phyloP scores from a whole-genome alignment of 2,113 vertebrate genomes.

The Gambusia affinis region DNA sequence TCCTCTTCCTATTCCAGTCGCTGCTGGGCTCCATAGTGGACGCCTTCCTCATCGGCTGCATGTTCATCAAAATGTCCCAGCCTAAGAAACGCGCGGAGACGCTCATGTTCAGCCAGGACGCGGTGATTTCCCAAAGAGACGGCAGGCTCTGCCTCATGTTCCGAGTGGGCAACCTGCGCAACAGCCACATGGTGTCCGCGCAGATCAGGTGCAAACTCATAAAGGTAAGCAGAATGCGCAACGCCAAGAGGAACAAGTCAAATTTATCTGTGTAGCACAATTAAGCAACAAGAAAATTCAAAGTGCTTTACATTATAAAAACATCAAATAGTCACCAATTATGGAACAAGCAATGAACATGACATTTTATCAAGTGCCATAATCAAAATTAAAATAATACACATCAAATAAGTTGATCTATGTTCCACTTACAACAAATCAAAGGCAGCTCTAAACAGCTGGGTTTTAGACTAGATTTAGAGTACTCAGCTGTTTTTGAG shows the following conservation, averaged over 20 bases:
- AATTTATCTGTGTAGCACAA: too few species aligned
- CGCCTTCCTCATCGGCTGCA: constrained; percentile 90
- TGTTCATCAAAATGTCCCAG: constrained; percentile 94
- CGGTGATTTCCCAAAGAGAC: constrained; percentile 87
- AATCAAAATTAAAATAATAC: too few species aligned
- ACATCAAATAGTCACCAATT: too few species aligned
- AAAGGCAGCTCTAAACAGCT: too few species aligned
- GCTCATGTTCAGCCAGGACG: constrained; percentile 88
- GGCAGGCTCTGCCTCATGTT: constrained; percentile 92
- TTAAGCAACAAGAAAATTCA: too few species aligned
- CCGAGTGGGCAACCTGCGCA: constrained; percentile 89
- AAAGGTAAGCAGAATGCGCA: constrained; percentile 80
- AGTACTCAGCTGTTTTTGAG: too few species aligned
- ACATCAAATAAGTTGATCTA: too few species aligned
- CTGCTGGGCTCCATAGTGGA: constrained; percentile 89
- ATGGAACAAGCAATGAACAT: too few species aligned
- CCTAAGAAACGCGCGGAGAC: constrained; percentile 91
- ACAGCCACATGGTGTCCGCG: constrained; percentile 93
- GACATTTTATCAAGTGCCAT: too few species aligned
- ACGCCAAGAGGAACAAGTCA: background rate
- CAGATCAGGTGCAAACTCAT: constrained; percentile 93
- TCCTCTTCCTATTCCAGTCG: constrained; percentile 90
- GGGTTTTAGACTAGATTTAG: too few species aligned
- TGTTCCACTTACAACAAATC: too few species aligned
- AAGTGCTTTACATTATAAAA: too few species aligned